A percentile compares a stretch with the other conserved stretches of the same genome.
Conservation (phyloP, 2,888 invertebrate species). For the Drosophila subquinaria region DNA sequence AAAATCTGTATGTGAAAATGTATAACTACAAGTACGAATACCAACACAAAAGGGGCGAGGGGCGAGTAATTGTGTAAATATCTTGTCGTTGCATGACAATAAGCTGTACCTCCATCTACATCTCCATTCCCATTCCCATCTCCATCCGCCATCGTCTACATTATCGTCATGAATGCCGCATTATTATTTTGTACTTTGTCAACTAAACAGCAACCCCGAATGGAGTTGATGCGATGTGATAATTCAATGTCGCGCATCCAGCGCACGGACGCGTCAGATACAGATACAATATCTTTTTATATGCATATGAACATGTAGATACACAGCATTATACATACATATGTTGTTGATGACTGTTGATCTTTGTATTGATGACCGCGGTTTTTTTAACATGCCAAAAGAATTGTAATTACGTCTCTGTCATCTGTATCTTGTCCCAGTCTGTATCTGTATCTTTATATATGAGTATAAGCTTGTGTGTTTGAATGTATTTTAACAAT, state of each 20-base stretch:
- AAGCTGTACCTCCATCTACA: conserved; percentile 38
- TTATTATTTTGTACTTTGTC: conserved; percentile 80
- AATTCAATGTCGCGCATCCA: conserved; percentile 76
- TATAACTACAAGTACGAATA: conserved; percentile 11
- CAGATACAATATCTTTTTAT: conserved; percentile 73
- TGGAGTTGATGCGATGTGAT: conserved; percentile 67
- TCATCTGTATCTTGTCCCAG: conserved; percentile 50
- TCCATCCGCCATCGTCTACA: neutral
- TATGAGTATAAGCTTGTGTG: conserved; percentile 21
- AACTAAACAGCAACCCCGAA: conserved; percentile 54
- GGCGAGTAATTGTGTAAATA: conserved; percentile 73
- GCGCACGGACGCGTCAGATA: conserved; percentile 59
- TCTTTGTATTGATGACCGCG: conserved; percentile 76
- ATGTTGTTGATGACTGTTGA: conserved; percentile 52
- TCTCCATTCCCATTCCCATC: neutral
- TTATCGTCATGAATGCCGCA: conserved; percentile 68
- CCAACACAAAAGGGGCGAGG: neutral
- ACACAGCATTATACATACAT: neutral
- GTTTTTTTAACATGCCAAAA: conserved; percentile 75
- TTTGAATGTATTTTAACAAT: conserved; percentile 51
- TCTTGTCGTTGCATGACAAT: conserved; percentile 78
- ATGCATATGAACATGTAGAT: conserved; percentile 22
- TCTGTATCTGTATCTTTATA: conserved; percentile 45
- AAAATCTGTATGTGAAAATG: conserved; percentile 76
- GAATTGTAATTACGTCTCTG: conserved; percentile 77